phyloP scores from a whole-genome alignment of 2,888 invertebrate genomes.

The Exocentrus adspersus region DNA sequence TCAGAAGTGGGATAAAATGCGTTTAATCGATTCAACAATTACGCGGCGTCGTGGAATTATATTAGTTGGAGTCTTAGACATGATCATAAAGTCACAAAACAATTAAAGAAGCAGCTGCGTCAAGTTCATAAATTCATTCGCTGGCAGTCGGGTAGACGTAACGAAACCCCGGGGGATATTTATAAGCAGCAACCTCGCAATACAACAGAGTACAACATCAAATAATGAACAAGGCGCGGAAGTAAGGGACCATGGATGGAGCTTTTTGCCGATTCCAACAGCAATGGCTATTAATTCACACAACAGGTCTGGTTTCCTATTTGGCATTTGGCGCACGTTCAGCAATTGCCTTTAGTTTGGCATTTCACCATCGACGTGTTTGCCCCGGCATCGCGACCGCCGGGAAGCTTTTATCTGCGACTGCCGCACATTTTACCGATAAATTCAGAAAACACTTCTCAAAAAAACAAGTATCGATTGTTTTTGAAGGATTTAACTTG shows the following conservation, averaged over 20 bases:
- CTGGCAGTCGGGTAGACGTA: background rate
- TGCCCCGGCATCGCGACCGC: background rate
- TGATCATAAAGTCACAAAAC: no score
- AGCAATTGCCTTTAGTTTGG: slow-evolving; percentile 22
- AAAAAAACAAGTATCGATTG: no score
- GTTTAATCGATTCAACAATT: no score
- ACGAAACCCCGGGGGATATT: background rate
- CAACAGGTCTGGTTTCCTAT: slow-evolving; percentile 37
- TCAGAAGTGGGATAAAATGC: no score
- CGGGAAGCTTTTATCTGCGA: slow-evolving; percentile 11
- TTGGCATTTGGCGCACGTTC: slow-evolving; percentile 33
- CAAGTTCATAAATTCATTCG: background rate
- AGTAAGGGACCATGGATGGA: slow-evolving; percentile 12
- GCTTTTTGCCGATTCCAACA: slow-evolving; percentile 24
- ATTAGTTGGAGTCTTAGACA: no score
- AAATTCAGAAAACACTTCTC: no score
- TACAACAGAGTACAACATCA: slow-evolving; percentile 20
- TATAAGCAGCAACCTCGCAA: slow-evolving; percentile 20
- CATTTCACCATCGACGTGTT: background rate
- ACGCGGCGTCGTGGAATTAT: no score
- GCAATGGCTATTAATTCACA: slow-evolving; percentile 43
- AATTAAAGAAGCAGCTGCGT: no score
- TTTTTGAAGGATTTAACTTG: no score
- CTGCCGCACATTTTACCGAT: no score
- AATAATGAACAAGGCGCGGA: slow-evolving; percentile 16